Evolutionary conservation across 1,140 invertebrate species (phyloP).

Genomic region (Philotrypesis tridentata): DNA sequence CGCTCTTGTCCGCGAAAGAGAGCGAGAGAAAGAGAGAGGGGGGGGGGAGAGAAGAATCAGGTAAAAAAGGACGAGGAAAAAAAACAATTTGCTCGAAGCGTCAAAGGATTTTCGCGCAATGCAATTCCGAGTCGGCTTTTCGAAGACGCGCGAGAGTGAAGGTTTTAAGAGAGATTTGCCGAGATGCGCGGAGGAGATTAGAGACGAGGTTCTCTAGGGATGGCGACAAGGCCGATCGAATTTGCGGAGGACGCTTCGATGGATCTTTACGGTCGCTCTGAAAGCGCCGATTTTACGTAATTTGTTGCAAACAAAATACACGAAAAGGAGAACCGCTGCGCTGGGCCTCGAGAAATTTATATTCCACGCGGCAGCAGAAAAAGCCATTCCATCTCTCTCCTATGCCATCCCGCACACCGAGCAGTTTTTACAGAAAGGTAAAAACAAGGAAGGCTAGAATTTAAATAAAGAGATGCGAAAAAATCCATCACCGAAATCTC

Average conservation of each 20-base stretch:
- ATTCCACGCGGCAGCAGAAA: background rate
- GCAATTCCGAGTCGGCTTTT: background rate
- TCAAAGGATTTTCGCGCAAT: background rate
- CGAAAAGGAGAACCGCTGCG: too few relatives aligned
- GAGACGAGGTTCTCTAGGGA: background rate
- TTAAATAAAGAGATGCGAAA: background rate
- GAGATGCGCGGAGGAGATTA: background rate
- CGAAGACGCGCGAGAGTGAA: background rate
- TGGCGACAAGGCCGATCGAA: background rate
- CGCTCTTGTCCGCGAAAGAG: background rate
- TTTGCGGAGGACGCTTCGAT: background rate
- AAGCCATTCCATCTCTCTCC: background rate
- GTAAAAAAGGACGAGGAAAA: background rate
- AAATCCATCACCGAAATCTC: constrained; percentile 10
- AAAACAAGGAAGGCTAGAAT: background rate
- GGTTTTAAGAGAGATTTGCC: constrained; percentile 2
- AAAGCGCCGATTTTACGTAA: background rate
- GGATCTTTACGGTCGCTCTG: background rate
- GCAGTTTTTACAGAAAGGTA: background rate
- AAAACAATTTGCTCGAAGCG: background rate
- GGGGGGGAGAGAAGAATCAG: background rate
- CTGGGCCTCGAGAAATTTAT: too few relatives aligned
- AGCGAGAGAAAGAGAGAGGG: too few relatives aligned
- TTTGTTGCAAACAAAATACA: too few relatives aligned
- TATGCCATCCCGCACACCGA: too few relatives aligned